Base-by-base conservation (phyloP, 2,797 vertebrate species). In the Megaceryle alcyon region DNA sequence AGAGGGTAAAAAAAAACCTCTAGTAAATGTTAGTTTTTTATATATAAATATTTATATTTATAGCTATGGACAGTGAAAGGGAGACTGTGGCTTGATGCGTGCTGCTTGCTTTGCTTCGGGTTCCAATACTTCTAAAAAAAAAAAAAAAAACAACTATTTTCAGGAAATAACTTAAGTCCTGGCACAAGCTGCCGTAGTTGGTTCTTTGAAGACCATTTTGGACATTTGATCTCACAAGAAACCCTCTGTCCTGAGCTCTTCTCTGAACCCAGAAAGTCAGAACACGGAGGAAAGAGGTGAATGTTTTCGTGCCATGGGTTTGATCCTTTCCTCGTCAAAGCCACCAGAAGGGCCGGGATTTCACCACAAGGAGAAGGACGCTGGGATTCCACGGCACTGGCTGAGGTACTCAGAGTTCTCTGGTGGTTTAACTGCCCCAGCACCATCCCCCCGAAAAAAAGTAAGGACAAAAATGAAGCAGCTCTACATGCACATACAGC, bases 401-500 rank as follows among this genome's bases (percentile, higher is more conserved):
- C 76, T 71, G 88, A 95, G 88, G 92, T 75, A 86, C 91, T 88
- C 53, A 22, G 92, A 46, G 75, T 80, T 84, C 94, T 77, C 60
- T 37, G 75, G 89, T 4, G 64, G 63, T 20, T 92, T 26, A 57
- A 92, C 94, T 64, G 84, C 68, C 87, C 86, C 78, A 92, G 88
- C 81, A 86, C 96, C 85, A 80, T 82, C 92, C 92, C 86, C 61
- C 61, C 12, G 65, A 54, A 88, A 63, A 72, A 65, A 72, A 56
- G 37, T 68, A 72, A 93, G 28, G 73, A 96, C 70, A 81, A 83
- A 68, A 83, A 77, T 54, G 86, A 90, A 94, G 95, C 93, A 96
- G 97, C 95, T 94, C 90, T 82, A 96, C 95, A 96, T 97, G 98
- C 97, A 97, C 93, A 76, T 41, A 97, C 70, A 94, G 92, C 92